A percentile compares a stretch with the other conserved stretches of the same genome.
phyloP scores from a whole-genome alignment of 1,140 invertebrate genomes.

The Sitophilus oryzae region DNA sequence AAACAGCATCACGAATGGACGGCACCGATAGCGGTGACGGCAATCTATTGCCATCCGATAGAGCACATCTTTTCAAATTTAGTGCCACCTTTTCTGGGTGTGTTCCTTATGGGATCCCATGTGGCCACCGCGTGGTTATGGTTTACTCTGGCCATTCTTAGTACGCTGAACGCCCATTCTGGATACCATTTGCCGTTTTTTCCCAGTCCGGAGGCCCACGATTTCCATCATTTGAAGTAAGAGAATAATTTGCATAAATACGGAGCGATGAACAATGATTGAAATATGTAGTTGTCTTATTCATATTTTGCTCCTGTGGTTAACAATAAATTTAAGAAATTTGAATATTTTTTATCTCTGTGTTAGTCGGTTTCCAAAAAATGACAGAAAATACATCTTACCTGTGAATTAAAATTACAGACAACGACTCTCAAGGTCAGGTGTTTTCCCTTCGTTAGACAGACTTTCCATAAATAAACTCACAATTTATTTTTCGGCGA shows the following conservation, averaged over 20 bases:
- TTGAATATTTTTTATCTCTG: too few species aligned
- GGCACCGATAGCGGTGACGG: constrained; percentile 75
- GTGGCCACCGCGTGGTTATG: constrained; percentile 77
- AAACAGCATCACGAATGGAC: constrained; percentile 85
- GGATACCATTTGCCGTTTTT: constrained; percentile 87
- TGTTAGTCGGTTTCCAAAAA: too few species aligned
- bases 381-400: too few species aligned
- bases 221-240: constrained; percentile 86
- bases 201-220: constrained; percentile 84
- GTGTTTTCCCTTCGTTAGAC: too few species aligned
- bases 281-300: neutral
- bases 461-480: too few species aligned
- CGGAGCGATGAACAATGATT: neutral
- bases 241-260: constrained; percentile 17
- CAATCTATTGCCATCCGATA: constrained; percentile 81
- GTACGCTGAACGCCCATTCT: constrained; percentile 79
- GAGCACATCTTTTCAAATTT: constrained; percentile 83
- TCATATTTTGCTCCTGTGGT: too few species aligned
- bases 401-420: too few species aligned
- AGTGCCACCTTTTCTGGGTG: constrained; percentile 72
- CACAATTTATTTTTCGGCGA: too few species aligned
- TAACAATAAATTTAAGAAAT: too few species aligned
- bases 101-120: constrained; percentile 75
- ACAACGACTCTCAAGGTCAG: too few species aligned
- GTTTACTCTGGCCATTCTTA: constrained; percentile 73